A percentile compares a stretch with the other conserved stretches of the same genome.
Conservation (phyloP, 2,888 invertebrate genomes). For the Bugulina stolonifera region DNA sequence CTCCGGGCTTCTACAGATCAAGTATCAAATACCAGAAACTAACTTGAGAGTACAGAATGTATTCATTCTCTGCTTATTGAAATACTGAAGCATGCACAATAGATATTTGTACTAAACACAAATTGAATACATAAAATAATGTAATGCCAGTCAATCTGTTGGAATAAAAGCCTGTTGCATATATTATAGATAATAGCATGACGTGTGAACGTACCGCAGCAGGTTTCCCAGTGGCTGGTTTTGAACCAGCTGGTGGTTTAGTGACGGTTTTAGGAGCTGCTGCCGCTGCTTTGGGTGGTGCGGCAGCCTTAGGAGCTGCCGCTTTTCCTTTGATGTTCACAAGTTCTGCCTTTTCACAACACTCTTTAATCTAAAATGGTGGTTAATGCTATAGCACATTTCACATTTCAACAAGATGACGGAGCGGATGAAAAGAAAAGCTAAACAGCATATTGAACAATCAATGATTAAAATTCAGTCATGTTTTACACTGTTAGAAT, state of each 20-base stretch:
- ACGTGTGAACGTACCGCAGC: neutral
- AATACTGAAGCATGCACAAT: neutral
- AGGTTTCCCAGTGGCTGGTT: slow-evolving; percentile 8
- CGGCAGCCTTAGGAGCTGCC: slow-evolving; percentile 34
- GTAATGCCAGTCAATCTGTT: too few species aligned
- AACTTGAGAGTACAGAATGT: neutral
- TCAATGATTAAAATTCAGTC: too few species aligned
- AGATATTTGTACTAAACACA: too few species aligned
- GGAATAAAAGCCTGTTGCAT: too few species aligned
- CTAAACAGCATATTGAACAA: too few species aligned
- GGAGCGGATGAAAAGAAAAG: too few species aligned
- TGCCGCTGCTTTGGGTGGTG: neutral
- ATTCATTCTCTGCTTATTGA: neutral
- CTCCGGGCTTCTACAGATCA: slow-evolving; percentile 3
- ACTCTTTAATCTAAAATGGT: slow-evolving; percentile 75
- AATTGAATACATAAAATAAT: too few species aligned
- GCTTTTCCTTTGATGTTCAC: slow-evolving; percentile 41
- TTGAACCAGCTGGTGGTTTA: slow-evolving; percentile 31
- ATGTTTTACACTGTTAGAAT: too few species aligned
- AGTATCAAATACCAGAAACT: slow-evolving; percentile 17
- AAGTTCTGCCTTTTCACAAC: slow-evolving; percentile 80
- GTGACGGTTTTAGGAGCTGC: slow-evolving; percentile 28
- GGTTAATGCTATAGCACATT: too few species aligned
- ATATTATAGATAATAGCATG: too few species aligned
- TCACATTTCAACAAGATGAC: too few species aligned